Base-by-base conservation (phyloP, 64 coral and sea anemone species). In the Montipora cactus region DNA sequence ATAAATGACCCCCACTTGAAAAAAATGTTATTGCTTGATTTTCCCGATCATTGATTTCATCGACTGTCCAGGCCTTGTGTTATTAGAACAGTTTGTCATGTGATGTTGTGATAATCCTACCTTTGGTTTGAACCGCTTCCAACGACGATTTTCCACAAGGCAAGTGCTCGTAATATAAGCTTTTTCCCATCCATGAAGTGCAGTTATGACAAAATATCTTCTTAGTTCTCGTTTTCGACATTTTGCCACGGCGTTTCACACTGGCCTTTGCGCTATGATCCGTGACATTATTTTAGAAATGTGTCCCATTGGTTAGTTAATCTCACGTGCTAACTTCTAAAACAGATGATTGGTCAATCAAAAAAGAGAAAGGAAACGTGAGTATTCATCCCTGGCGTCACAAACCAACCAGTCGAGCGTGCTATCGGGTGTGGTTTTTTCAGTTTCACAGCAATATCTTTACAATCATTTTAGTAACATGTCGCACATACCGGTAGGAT, bases 111-210 rank as follows among this genome's bases (percentile, higher is more conserved):
- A 64, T 14, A 14, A 64, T 64, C 78, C 18, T 50, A 80, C 78
- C 78, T 53, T 80, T 80, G 15, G 47, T 49, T 51, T 80, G 46
- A 53, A 9, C 47, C 51, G 18, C 8, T 22, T 80, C 47, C 15
- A 22, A 80, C 20, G 47, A 21, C 10, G 89, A 81, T 28, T 80
- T 51, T 49, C 59, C 66, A 80, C 77, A 90, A 14, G 87, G 87
- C 72, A 90, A 70, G 49, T 90, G 89, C 59, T 79, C 75, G 59
- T 90, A 81, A 67, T 90, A 90, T 13, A 67, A 70, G 46, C 76
- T 90, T 80, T 90, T 81, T 7, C 49, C 75, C 49, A 90, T 61
- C 51, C 57, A 80, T 8, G 61, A 80, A 46, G 47, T 71, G 49
- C 89, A 90, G 77, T 79, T 15, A 64, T 68, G 28, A 47, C 89